A percentile compares a stretch with the other conserved stretches of the same genome.
Evolutionary conservation across 2,113 vertebrate species (phyloP).

Genomic region (Loxodonta africana): DNA sequence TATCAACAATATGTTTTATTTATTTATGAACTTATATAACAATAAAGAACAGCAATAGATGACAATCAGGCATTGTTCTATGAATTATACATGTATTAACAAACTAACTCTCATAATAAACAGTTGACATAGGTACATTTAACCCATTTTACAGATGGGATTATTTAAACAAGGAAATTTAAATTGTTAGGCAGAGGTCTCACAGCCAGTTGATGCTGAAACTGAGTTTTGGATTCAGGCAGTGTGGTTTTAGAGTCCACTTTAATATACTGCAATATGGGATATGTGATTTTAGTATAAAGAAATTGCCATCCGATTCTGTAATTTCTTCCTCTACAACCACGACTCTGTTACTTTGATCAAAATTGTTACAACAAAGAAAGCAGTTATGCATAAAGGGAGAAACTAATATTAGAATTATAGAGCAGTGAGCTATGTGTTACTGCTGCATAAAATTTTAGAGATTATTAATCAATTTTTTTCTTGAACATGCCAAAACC

Average conservation of each 20-base stretch:
- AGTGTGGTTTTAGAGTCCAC: background rate
- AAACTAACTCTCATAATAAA: background rate
- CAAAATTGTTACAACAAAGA: background rate
- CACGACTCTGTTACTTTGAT: background rate
- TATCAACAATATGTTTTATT: background rate
- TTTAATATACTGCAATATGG: background rate
- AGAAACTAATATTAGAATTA: background rate
- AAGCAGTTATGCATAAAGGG: background rate
- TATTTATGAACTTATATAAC: background rate
- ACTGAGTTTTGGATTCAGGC: background rate
- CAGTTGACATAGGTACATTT: background rate
- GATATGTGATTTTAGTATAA: background rate
- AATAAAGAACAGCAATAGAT: background rate
- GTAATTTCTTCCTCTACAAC: background rate
- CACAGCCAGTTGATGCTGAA: background rate
- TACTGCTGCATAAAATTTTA: background rate
- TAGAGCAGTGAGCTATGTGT: no score
- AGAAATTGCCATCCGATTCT: background rate
- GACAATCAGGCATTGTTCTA: background rate
- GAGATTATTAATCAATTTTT: background rate
- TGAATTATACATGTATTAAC: background rate
- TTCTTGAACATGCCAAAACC: background rate
- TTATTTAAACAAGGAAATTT: background rate
- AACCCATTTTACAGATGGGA: background rate
- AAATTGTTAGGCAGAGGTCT: background rate